These are phyloP conservation scores for Alsophila aescularia DNA, from an alignment of 2,888 invertebrate species.

Conservation along the genomic window DNA sequence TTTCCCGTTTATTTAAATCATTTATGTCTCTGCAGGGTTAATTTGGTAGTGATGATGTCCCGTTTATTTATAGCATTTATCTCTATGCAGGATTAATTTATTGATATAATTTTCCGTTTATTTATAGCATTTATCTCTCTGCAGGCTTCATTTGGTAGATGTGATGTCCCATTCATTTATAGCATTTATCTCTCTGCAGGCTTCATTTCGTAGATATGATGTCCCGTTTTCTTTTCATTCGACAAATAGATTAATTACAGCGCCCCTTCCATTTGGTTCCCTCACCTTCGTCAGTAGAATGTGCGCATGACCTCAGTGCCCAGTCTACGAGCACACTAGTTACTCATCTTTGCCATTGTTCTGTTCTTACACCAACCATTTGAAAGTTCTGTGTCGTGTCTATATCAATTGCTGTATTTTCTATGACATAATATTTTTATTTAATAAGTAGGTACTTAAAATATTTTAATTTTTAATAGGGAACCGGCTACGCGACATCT, in stretches of 20 bases:
- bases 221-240: slow-evolving; percentile 11
- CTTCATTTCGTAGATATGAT: slow-evolving; percentile 1
- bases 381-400: slow-evolving; percentile 55
- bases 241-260: slow-evolving; percentile 27
- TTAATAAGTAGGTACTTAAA: slow-evolving; percentile 21
- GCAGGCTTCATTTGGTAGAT: neutral
- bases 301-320: slow-evolving; percentile 48
- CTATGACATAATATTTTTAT: slow-evolving; percentile 17
- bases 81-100: too few relatives aligned
- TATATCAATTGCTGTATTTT: slow-evolving; percentile 23
- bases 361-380: slow-evolving; percentile 39
- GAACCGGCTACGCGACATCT: slow-evolving; percentile 29
- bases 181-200: neutral
- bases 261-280: slow-evolving; percentile 48
- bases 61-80: too few relatives aligned
- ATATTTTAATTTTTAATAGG: slow-evolving; percentile 45
- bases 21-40: too few relatives aligned
- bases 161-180: slow-evolving; percentile 1
- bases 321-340: slow-evolving; percentile 47
- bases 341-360: slow-evolving; percentile 62
- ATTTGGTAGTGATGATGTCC: too few relatives aligned
- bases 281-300: slow-evolving; percentile 38
- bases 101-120: too few relatives aligned
- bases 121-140: neutral
- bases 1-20: too few relatives aligned